phyloP scores from a whole-genome alignment of 2,113 vertebrate genomes.

The Tiliqua scincoides region DNA sequence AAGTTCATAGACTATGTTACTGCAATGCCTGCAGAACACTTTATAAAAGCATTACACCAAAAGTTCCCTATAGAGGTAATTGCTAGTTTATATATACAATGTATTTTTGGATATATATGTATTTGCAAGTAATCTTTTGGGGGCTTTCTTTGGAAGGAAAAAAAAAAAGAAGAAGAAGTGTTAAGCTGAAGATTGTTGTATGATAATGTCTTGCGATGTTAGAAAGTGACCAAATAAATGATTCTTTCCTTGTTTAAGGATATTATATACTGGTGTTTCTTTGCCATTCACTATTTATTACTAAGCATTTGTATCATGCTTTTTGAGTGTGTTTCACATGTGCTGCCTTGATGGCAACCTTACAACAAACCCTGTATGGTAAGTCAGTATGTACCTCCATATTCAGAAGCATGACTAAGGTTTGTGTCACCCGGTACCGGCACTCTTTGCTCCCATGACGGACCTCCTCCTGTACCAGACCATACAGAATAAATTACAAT shows the following conservation, averaged over 20 bases:
- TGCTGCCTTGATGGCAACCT: not conserved
- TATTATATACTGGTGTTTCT: slow-evolving; percentile 45
- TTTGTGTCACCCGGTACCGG: too few species aligned
- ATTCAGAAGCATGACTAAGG: too few species aligned
- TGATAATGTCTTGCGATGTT: slow-evolving; percentile 81
- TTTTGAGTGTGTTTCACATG: too few species aligned
- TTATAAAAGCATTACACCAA: slow-evolving; percentile 61
- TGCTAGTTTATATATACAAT: slow-evolving; percentile 94
- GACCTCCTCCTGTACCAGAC: too few species aligned
- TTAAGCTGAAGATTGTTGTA: slow-evolving; percentile 81
- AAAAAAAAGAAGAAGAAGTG: slow-evolving; percentile 86
- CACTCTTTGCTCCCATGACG: too few species aligned
- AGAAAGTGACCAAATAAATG: slow-evolving; percentile 94
- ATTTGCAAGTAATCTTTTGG: slow-evolving; percentile 90
- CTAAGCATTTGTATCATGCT: not conserved
- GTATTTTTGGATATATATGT: slow-evolving; percentile 94
- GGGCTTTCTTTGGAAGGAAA: slow-evolving; percentile 76
- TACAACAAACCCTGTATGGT: too few species aligned
- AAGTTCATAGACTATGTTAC: slow-evolving; percentile 75
- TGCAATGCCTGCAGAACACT: slow-evolving; percentile 64
- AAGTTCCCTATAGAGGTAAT: slow-evolving; percentile 76
- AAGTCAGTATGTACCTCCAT: too few species aligned
- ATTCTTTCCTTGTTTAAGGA: slow-evolving; percentile 78
- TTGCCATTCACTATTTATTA: not conserved
- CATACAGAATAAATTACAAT: too few species aligned